Base-by-base conservation (phyloP, 64 coral and sea anemone genomes). In the Porites australiensis region DNA sequence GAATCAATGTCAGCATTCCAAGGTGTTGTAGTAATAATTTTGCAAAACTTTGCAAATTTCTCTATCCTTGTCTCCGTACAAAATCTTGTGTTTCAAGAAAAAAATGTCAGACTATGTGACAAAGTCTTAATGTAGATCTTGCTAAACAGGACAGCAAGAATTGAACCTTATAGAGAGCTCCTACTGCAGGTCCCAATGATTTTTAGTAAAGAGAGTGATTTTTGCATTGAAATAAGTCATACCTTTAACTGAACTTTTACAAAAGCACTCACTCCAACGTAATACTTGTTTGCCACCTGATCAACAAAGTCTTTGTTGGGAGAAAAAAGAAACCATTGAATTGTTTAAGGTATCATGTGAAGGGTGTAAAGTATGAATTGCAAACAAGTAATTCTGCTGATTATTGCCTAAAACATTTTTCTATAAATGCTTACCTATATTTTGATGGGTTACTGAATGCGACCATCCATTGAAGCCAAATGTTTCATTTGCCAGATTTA, bases 401-500 rank as follows among this genome's bases (percentile, higher is more conserved):
- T 37, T 1, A 37, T 37, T 1, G 1, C 27, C 27, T 37, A 47
- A 2, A 9, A 74, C 47, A 13, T 16, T 6, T 6, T 44, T 64
- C 45, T 10, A 74, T 3, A 73, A 2, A 15, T 21, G 5, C 90
- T 96, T 46, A 96, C 95, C 95, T 79, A 96, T 96, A 37, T 96
- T 96, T 75, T 96, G 95, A 94, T 96, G 91, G 3, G 95, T 96
- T 48, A 96, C 95, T 47, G 95, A 96, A 73, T 96, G 95, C 47
- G 95, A 96, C 95, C 95, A 96, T 53, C 95, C 95, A 96, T 96
- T 96, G 46, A 96, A 96, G 20, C 95, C 95, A 78, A 96, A 96
- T 18, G 95, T 96, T 77, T 96, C 92, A 88, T 96, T 96, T 11
- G 95, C 95, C 50, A 96, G 72, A 62, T 96, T 96, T 11, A 96